Evolutionary conservation across 2,113 vertebrate species (phyloP).

Genomic region (Lagopus muta): DNA sequence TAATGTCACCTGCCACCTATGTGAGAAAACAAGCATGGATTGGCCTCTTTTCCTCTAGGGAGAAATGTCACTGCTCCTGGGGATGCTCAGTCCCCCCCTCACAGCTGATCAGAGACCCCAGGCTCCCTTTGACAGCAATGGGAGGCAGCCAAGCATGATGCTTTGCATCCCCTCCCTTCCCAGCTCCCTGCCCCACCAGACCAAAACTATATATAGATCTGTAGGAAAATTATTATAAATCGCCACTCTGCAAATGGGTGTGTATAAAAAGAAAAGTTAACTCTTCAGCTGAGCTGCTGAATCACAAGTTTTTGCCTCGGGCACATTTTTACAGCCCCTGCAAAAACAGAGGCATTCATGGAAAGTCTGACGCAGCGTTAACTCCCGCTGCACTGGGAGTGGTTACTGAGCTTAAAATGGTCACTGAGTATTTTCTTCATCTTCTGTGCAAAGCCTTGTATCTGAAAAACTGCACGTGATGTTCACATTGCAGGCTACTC

Average conservation of each 20-base stretch:
- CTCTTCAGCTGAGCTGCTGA: conserved; percentile 29
- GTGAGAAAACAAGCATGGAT: background rate
- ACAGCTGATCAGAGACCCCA: background rate
- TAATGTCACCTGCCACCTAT: background rate
- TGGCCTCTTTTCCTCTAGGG: background rate
- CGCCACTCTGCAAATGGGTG: background rate
- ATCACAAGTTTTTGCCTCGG: conserved; percentile 33
- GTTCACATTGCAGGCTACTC: background rate
- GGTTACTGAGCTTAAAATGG: conserved; percentile 6
- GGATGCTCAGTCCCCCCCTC: background rate
- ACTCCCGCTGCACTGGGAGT: background rate
- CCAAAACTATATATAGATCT: conserved; percentile 22
- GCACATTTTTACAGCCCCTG: conserved; percentile 33
- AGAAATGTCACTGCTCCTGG: no score
- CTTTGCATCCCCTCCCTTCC: background rate
- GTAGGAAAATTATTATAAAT: conserved; percentile 18
- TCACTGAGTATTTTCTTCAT: background rate
- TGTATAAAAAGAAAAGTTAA: background rate
- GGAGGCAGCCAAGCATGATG: background rate
- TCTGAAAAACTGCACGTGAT: background rate
- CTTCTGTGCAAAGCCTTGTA: background rate
- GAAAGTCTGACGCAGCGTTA: conserved; percentile 54
- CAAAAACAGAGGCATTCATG: conserved; percentile 58
- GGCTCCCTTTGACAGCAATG: background rate
- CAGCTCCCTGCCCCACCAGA: background rate